phyloP scores from a whole-genome alignment of 1,140 invertebrate genomes.

The Trypoxylus dichotomus region DNA sequence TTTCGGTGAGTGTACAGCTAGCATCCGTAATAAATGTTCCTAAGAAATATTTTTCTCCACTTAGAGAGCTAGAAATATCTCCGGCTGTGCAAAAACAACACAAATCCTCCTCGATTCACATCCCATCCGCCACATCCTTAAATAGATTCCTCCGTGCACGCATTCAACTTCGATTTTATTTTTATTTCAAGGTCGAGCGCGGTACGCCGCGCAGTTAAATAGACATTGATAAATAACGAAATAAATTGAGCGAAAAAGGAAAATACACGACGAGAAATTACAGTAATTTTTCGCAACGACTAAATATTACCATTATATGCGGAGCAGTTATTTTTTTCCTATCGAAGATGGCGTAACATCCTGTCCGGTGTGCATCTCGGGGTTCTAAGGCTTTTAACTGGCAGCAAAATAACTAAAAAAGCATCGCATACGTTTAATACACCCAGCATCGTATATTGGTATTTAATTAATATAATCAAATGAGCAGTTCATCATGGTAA shows the following conservation, averaged over 20 bases:
- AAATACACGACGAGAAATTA: neutral
- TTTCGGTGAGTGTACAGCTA: too few relatives aligned
- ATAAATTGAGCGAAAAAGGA: constrained; percentile 15
- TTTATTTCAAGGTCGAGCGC: constrained; percentile 5
- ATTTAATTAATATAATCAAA: constrained; percentile 1
- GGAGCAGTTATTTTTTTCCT: too few relatives aligned
- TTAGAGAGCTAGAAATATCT: neutral
- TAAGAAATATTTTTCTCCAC: neutral
- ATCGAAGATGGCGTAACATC: neutral
- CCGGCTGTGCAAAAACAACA: neutral
- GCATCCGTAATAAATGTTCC: neutral
- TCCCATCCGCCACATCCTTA: neutral
- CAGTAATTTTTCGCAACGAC: neutral
- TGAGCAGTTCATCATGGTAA: neutral
- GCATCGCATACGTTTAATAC: neutral
- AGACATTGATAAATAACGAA: constrained; percentile 13
- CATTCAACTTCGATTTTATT: constrained; percentile 10
- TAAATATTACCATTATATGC: constrained; percentile 17
- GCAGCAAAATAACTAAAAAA: neutral
- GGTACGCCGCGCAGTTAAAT: constrained; percentile 2
- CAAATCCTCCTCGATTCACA: constrained; percentile 14
- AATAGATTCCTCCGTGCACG: constrained; percentile 1
- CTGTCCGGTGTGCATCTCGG: neutral
- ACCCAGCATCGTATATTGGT: neutral
- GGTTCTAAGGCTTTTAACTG: neutral